Conservation (phyloP, 1,140 invertebrate genomes). For the Drosophila bifasciata region DNA sequence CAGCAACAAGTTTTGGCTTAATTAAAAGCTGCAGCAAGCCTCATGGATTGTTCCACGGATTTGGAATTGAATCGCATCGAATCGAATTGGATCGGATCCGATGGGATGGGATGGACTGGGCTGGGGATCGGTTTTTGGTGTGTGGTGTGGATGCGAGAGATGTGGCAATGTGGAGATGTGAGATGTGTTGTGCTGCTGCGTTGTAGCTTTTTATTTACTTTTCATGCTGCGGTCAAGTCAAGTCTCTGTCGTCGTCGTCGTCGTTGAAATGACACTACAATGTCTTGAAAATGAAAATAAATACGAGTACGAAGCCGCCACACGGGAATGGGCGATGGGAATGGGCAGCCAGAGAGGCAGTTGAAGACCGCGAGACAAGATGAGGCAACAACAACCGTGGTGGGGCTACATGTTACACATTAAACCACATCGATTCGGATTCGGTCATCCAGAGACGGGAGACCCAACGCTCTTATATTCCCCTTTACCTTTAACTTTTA, state of each 20-base stretch:
- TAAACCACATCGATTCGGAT: conserved; percentile 50
- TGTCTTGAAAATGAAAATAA: conserved; percentile 80
- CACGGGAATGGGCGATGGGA: conserved; percentile 34
- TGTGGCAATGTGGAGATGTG: conserved; percentile 9
- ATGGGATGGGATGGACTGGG: conserved; percentile 8
- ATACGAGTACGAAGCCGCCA: conserved; percentile 53
- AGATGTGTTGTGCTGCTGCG: conserved; percentile 3
- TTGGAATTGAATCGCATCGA: conserved; percentile 46
- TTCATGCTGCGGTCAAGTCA: conserved; percentile 68
- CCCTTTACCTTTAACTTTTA: conserved; percentile 8
- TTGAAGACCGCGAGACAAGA: no score
- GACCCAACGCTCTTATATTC: not conserved
- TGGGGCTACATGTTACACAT: conserved; percentile 75
- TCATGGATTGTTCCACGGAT: conserved; percentile 73
- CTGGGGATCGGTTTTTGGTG: conserved; percentile 39
- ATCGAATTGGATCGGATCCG: conserved; percentile 48
- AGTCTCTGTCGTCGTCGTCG: conserved; percentile 40
- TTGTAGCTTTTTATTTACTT: conserved; percentile 71
- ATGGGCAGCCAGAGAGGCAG: no score
- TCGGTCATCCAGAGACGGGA: not conserved
- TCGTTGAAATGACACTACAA: conserved; percentile 81
- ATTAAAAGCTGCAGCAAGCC: conserved; percentile 76
- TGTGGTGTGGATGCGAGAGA: conserved; percentile 30
- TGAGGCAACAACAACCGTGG: no score
- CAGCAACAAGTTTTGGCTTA: conserved; percentile 76